Evolutionary conservation across 2,797 vertebrate species (phyloP).

Genomic region (Sebastes hopkinsi): DNA sequence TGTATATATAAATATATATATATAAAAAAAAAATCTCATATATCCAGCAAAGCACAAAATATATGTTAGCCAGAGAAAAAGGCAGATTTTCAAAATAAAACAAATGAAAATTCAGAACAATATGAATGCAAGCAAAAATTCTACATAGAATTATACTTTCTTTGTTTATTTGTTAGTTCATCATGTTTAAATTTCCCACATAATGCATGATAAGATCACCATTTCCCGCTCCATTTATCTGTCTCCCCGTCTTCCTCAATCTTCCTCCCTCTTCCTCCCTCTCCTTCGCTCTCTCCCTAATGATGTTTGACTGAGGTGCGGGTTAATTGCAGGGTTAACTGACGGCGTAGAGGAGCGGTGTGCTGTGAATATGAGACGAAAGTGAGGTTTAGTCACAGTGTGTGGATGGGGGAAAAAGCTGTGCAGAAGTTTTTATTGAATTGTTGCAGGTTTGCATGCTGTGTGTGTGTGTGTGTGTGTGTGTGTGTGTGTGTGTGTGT

Average conservation of each 20-base stretch:
- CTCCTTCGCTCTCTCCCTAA: constrained; percentile 38
- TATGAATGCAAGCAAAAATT: background rate
- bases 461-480: constrained; percentile 2
- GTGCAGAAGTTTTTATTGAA: constrained; percentile 32
- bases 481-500: background rate
- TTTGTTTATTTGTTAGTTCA: background rate
- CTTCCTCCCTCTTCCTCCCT: constrained; percentile 33
- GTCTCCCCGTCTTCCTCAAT: constrained; percentile 11
- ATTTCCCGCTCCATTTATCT: constrained; percentile 5
- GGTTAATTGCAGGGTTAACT: constrained; percentile 76
- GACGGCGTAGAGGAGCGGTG: constrained; percentile 39
- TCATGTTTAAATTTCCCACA: background rate
- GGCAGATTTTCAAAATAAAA: background rate
- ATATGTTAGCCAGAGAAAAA: background rate
- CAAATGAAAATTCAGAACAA: background rate
- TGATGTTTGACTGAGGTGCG: constrained; percentile 66
- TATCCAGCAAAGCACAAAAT: background rate
- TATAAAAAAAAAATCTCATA: background rate
- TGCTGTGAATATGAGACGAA: constrained; percentile 59
- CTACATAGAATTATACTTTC: background rate
- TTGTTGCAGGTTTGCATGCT: constrained; percentile 29
- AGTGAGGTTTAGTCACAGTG: constrained; percentile 51
- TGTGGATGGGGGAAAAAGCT: background rate
- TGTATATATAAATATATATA: accelerated
- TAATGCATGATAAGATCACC: background rate